Evolutionary conservation across 2,888 invertebrate genomes (phyloP), one percentile per base, ranked within the genome.

Genomic region (Noctua janthe): DNA sequence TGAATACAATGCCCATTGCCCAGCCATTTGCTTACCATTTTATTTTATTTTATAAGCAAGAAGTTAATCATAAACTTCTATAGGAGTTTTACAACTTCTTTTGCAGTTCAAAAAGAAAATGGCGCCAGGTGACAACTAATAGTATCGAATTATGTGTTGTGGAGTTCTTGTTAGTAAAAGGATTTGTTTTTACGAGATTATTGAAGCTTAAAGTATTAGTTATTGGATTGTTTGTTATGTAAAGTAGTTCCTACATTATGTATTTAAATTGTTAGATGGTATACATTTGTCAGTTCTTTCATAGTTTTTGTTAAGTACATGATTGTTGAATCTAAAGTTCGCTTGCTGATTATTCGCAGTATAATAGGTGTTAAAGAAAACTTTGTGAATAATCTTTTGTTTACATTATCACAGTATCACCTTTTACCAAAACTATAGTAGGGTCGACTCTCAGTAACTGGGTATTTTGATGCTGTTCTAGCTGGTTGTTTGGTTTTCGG

Each of bases 161-260:
- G 1, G n/a, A 74, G 29, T 71, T 81, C 47, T 85, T 81, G 51
- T 64, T 59, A 23, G 20, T 47, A n/a, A 73, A 78, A 29, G 39
- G 66, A 67, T 85, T 71, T 54, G 59, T 83, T 74, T 81, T 83
- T 84, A n/a, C 35, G 0, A 35, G 66, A 74, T 80, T 80, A 67
- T 67, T 72, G 47, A 74, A 85, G 67, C 47, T 69, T 62, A 15
- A 54, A 29, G 39, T 59, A 64, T 73, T 64, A 10, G 56, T 54
- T 56, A 54, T 66, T 49, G 35, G 8, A 35, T 39, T 39, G 23
- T 84, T 51, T 72, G 67, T 10, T 69, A 72, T 78, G 39, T 72
- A 72, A 72, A 72, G 8, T 54, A 23, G 17, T 35, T 74, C 35
- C 2, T 81, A 7, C 39, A 43, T 62, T 72, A 56, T 74, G 29